These are phyloP conservation scores for Cottus gobio DNA, from an alignment of 2,113 vertebrate genomes.

Conservation along the genomic window DNA sequence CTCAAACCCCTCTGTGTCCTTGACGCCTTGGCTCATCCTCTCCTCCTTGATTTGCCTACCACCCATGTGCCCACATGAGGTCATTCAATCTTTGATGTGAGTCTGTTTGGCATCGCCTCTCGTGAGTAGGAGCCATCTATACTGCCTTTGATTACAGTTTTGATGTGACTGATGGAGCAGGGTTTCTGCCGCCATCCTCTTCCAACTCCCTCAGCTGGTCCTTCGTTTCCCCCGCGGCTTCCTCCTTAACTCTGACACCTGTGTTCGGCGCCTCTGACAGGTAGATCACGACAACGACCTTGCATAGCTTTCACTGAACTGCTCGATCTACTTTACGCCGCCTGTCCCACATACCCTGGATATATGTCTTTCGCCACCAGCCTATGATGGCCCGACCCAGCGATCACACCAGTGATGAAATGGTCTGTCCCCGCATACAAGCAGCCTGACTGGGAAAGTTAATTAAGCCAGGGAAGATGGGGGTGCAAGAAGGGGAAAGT, in stretches of 20 bases:
- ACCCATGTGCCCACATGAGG: slow-evolving; percentile 41
- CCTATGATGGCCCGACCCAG: slow-evolving; percentile 46
- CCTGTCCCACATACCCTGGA: slow-evolving; percentile 40
- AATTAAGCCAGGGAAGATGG: slow-evolving; percentile 38
- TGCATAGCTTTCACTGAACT: slow-evolving; percentile 36
- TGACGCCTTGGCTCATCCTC: slow-evolving; percentile 31
- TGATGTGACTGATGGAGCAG: slow-evolving; percentile 41
- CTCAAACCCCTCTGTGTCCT: slow-evolving; percentile 42
- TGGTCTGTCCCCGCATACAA: slow-evolving; percentile 45
- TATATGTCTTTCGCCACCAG: slow-evolving; percentile 58
- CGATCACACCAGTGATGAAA: slow-evolving; percentile 53
- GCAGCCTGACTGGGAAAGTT: slow-evolving; percentile 48
- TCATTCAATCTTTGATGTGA: slow-evolving; percentile 67
- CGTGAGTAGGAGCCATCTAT: slow-evolving; percentile 27
- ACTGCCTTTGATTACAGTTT: slow-evolving; percentile 56
- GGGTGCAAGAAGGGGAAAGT: slow-evolving; percentile 7
- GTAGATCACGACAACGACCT: slow-evolving; percentile 38
- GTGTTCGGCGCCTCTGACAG: slow-evolving; percentile 45
- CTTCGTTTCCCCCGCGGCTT: slow-evolving; percentile 28
- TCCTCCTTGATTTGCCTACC: slow-evolving; percentile 56
- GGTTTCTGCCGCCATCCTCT: slow-evolving; percentile 24
- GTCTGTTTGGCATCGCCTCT: slow-evolving; percentile 44
- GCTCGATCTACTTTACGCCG: slow-evolving; percentile 38
- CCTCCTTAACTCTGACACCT: slow-evolving; percentile 60
- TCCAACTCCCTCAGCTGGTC: slow-evolving; percentile 49